Percentiles rank a stretch among this genome's conserved stretches.
phyloP scores from a whole-genome alignment of 2,113 vertebrate species.

The Machaerirhynchus nigripectus region DNA sequence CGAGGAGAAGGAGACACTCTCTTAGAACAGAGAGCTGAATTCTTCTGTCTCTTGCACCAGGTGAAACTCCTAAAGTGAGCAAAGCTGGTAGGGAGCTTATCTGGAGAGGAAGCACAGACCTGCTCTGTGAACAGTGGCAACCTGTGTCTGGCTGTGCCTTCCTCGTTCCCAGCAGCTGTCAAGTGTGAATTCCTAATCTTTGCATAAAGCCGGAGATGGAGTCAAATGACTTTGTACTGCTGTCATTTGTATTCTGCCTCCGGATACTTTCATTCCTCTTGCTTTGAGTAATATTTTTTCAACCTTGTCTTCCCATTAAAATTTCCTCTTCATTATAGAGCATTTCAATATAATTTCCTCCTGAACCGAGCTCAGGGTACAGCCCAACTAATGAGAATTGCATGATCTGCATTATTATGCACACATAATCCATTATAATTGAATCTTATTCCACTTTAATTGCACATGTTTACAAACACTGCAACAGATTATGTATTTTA shows the following conservation, averaged over 20 bases:
- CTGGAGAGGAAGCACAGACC: neutral
- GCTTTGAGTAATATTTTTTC: slow-evolving; percentile 56
- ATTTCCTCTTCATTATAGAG: slow-evolving; percentile 46
- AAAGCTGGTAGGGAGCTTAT: neutral
- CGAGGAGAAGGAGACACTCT: neutral
- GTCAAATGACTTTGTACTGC: neutral
- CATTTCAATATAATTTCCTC: slow-evolving; percentile 43
- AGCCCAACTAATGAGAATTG: slow-evolving; percentile 54
- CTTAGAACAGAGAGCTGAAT: neutral
- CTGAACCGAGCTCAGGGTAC: neutral
- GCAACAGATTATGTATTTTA: slow-evolving; percentile 44
- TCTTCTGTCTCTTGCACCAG: neutral
- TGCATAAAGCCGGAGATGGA: neutral
- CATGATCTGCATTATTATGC: slow-evolving; percentile 51
- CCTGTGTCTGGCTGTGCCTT: neutral
- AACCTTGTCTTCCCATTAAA: slow-evolving; percentile 61
- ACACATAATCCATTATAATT: slow-evolving; percentile 55
- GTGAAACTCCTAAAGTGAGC: neutral
- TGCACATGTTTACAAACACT: slow-evolving; percentile 55
- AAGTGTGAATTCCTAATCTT: neutral
- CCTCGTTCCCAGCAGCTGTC: neutral
- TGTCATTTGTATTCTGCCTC: slow-evolving; percentile 55
- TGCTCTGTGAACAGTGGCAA: neutral
- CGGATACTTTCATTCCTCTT: slow-evolving; percentile 9
- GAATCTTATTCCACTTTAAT: slow-evolving; percentile 58